A percentile compares a stretch with the other conserved stretches of the same genome.
phyloP scores from a whole-genome alignment of 2,113 vertebrate species.

The Hiodon tergisus region DNA sequence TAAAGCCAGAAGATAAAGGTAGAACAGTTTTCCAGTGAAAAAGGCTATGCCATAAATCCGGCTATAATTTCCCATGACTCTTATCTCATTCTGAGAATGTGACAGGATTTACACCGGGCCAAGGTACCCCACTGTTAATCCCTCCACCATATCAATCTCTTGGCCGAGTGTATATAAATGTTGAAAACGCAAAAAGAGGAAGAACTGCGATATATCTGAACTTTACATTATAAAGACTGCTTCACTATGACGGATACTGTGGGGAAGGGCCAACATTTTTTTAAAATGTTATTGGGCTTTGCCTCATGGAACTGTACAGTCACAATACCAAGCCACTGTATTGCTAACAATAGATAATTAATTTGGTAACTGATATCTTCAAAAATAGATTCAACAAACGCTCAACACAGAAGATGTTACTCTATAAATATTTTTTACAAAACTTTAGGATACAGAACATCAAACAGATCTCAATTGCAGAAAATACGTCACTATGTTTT shows the following conservation, averaged over 20 bases:
- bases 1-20: constrained; percentile 28
- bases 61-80: constrained; percentile 39
- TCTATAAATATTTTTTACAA: no score
- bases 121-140: constrained; percentile 41
- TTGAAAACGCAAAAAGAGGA: not conserved
- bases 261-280: constrained; percentile 27
- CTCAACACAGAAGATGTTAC: no score
- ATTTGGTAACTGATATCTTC: no score
- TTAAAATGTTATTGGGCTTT: constrained; percentile 9
- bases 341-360: not conserved
- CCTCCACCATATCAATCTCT: constrained; percentile 33
- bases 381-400: no score
- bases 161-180: constrained; percentile 3
- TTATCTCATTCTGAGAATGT: constrained; percentile 37
- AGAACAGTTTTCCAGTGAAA: constrained; percentile 6
- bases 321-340: not conserved
- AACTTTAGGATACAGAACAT: no score
- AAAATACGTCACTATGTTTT: no score
- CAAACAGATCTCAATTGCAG: no score
- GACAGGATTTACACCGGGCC: constrained; percentile 40
- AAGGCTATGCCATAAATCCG: constrained; percentile 29
- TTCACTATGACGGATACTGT: constrained; percentile 5
- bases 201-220: constrained; percentile 12
- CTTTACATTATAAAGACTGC: not conserved
- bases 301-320: not conserved